A percentile compares a stretch with the other conserved stretches of the same genome.
Evolutionary conservation across 2,113 vertebrate species (phyloP).

Genomic region (Pogonocichla stellata): DNA sequence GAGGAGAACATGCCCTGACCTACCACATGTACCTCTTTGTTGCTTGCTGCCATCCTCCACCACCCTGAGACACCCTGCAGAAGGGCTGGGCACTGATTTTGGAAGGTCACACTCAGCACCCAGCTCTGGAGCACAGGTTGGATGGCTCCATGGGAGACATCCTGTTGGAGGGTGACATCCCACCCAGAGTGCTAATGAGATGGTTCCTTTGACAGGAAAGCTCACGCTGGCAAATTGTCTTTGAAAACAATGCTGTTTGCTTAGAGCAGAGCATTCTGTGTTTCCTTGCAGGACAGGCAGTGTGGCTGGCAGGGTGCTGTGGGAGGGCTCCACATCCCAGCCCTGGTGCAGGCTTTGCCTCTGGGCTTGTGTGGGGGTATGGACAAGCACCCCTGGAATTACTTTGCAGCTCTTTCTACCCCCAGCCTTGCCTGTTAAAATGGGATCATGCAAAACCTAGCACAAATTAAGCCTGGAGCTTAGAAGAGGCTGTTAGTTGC

Average conservation of each 20-base stretch:
- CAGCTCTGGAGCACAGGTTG: not conserved
- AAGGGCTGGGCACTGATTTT: not conserved
- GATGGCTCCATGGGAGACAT: not conserved
- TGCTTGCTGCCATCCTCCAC: not conserved
- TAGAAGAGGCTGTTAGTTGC: not conserved
- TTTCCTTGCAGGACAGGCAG: not conserved
- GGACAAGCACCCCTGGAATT: not conserved
- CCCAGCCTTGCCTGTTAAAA: not conserved
- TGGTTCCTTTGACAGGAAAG: slow-evolving; percentile 32
- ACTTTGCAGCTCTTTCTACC: not conserved
- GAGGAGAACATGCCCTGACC: not conserved
- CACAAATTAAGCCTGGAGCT: not conserved
- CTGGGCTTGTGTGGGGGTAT: fast-evolving
- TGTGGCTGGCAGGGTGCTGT: not conserved
- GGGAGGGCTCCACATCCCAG: not conserved
- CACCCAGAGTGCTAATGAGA: slow-evolving; percentile 42
- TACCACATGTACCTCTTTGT: not conserved
- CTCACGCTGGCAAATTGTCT: slow-evolving; percentile 37
- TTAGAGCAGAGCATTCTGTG: not conserved
- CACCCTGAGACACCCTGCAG: fast-evolving
- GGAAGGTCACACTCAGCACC: not conserved
- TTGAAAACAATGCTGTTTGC: slow-evolving; percentile 44
- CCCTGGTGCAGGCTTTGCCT: not conserved
- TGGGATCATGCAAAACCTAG: not conserved
- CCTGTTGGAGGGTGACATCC: not conserved